Evolutionary conservation across 1,140 invertebrate species (phyloP).

Genomic region (Dreissena polymorpha): DNA sequence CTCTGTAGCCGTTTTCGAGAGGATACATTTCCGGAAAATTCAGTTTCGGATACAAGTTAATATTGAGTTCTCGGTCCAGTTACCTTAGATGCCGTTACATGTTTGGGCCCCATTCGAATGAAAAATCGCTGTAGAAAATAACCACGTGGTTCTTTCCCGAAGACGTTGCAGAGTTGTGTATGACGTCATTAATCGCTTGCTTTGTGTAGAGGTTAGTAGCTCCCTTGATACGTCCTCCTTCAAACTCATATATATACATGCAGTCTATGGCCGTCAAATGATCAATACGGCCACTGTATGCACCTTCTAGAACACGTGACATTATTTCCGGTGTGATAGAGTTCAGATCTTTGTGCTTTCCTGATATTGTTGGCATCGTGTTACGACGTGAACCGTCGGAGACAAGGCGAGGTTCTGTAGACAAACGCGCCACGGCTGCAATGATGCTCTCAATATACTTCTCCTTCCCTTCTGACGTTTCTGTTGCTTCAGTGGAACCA

Average conservation of each 20-base stretch:
- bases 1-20: too few species aligned
- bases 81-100: constrained; percentile 81
- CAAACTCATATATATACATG: too few species aligned
- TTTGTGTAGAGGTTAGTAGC: constrained; percentile 92
- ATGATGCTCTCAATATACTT: not conserved
- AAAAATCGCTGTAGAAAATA: constrained; percentile 99
- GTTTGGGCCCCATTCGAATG: constrained; percentile 94
- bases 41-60: too few species aligned
- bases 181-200: constrained; percentile 85
- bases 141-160: constrained; percentile 85
- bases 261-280: too few species aligned
- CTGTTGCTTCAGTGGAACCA: too few species aligned
- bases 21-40: not conserved
- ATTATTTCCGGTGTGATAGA: constrained; percentile 87
- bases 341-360: constrained; percentile 91
- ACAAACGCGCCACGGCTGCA: constrained; percentile 29
- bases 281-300: not conserved
- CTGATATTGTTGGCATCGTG: constrained; percentile 86
- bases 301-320: constrained; percentile 52
- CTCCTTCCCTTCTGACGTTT: too few species aligned
- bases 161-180: constrained; percentile 1
- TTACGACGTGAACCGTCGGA: constrained; percentile 49
- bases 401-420: constrained; percentile 1
- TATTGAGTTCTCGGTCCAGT: too few species aligned
- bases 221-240: constrained; percentile 65